These are phyloP conservation scores for Luehdorfia chinensis DNA, from an alignment of 1,140 invertebrate species.

Conservation along the genomic window DNA sequence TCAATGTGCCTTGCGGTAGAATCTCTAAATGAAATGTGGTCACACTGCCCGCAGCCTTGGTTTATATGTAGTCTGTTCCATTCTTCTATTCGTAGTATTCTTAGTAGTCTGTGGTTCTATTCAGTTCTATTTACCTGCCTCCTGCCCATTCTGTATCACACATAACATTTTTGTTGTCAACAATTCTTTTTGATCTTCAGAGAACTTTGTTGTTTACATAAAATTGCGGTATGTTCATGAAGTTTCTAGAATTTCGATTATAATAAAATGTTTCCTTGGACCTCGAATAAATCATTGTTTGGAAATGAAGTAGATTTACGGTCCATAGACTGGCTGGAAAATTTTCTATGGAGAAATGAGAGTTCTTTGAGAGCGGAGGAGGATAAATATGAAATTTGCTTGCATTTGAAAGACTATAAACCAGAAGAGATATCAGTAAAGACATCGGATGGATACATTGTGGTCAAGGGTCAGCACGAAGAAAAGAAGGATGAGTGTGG, in stretches of 20 bases:
- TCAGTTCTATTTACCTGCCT: too few species aligned
- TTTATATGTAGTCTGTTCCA: too few species aligned
- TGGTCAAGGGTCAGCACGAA: constrained; percentile 91
- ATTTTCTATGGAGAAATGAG: constrained; percentile 53
- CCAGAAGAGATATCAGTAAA: constrained; percentile 92
- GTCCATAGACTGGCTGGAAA: constrained; percentile 60
- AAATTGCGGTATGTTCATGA: too few species aligned
- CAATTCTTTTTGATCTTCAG: too few species aligned
- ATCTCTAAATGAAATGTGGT: too few species aligned
- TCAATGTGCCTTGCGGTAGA: too few species aligned
- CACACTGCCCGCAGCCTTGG: too few species aligned
- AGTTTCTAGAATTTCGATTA: constrained; percentile 29
- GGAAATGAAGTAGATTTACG: constrained; percentile 51
- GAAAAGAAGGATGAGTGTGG: constrained; percentile 87
- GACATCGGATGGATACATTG: constrained; percentile 84
- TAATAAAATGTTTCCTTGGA: constrained; percentile 40
- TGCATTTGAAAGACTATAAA: constrained; percentile 90
- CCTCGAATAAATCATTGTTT: constrained; percentile 32
- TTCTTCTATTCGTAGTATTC: too few species aligned
- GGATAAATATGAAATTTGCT: constrained; percentile 78
- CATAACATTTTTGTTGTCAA: too few species aligned
- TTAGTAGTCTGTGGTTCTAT: too few species aligned
- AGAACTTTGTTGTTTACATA: too few species aligned
- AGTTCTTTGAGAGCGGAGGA: constrained; percentile 36
- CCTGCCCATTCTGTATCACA: too few species aligned